Evolutionary conservation across 2,888 invertebrate genomes (phyloP).

Genomic region (Erannis defoliaria): DNA sequence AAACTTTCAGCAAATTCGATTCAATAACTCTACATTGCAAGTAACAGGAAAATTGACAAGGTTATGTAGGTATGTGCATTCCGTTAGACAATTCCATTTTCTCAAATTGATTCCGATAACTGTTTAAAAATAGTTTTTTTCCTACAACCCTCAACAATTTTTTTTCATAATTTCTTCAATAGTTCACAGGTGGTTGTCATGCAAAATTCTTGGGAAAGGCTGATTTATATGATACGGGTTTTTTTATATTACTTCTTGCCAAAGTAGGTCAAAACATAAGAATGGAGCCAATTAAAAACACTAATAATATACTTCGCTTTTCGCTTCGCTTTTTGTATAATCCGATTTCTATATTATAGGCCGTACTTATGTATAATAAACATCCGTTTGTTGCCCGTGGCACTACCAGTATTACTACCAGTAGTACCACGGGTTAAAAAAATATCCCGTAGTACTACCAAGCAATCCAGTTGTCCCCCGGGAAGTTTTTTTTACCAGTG

Average conservation of each 20-base stretch:
- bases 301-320: too few relatives aligned
- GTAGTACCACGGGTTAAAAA: too few relatives aligned
- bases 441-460: too few relatives aligned
- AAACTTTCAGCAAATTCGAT: too few relatives aligned
- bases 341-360: too few relatives aligned
- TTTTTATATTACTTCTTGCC: not conserved
- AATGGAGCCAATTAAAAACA: too few relatives aligned
- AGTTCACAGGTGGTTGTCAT: slow-evolving; percentile 14
- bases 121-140: slow-evolving; percentile 8
- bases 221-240: not conserved
- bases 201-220: not conserved
- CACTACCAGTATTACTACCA: too few relatives aligned
- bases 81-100: slow-evolving; percentile 4
- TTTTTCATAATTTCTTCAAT: slow-evolving; percentile 8
- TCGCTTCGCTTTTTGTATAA: too few relatives aligned
- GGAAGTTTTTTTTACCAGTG: too few relatives aligned
- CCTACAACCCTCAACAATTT: slow-evolving; percentile 6
- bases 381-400: too few relatives aligned
- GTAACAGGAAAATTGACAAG: not conserved
- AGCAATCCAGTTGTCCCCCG: too few relatives aligned
- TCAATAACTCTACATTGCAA: not conserved
- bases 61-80: not conserved
- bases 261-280: not conserved
- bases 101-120: not conserved
- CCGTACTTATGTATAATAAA: too few relatives aligned